Percentiles rank a stretch among this genome's conserved stretches.
These are phyloP conservation scores for Platichthys flesus DNA, from an alignment of 2,113 vertebrate genomes.

Conservation along the genomic window DNA sequence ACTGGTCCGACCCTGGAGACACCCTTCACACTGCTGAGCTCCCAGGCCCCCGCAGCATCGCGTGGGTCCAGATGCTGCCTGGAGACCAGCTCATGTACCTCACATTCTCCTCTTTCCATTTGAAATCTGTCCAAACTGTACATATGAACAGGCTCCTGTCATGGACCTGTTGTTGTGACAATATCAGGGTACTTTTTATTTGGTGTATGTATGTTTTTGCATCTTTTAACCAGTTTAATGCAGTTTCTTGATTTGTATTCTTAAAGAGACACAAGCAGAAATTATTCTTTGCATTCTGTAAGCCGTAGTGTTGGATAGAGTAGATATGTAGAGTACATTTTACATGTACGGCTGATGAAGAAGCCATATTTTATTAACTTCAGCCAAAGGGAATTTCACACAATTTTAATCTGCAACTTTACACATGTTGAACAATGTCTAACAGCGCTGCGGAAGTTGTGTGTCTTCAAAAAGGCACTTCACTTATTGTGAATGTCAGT, in stretches of 20 bases:
- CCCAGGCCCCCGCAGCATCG: slow-evolving; percentile 17
- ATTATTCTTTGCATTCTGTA: neutral
- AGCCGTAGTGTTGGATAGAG: neutral
- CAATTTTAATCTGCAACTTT: slow-evolving; percentile 14
- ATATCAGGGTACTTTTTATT: slow-evolving; percentile 71
- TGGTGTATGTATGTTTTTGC: slow-evolving; percentile 36
- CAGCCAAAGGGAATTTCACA: slow-evolving; percentile 62
- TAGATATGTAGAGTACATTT: neutral
- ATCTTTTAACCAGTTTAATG: slow-evolving; percentile 20
- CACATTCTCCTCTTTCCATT: slow-evolving; percentile 23
- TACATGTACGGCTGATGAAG: slow-evolving; percentile 10
- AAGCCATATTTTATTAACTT: slow-evolving; percentile 53
- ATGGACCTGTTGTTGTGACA: slow-evolving; percentile 28
- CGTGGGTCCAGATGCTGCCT: slow-evolving; percentile 57
- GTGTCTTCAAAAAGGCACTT: slow-evolving; percentile 47
- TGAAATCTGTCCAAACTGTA: slow-evolving; percentile 35
- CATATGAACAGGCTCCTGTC: slow-evolving; percentile 6
- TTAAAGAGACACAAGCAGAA: neutral
- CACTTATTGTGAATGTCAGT: slow-evolving; percentile 54
- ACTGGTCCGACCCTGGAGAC: slow-evolving; percentile 44
- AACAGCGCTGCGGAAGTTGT: slow-evolving; percentile 3
- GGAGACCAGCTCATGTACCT: slow-evolving; percentile 49
- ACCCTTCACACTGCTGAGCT: slow-evolving; percentile 33
- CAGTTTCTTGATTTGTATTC: slow-evolving; percentile 6
- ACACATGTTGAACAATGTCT: slow-evolving; percentile 1